These are phyloP conservation scores for Mustelus asterias DNA, from an alignment of 2,113 vertebrate species.

Conservation along the genomic window DNA sequence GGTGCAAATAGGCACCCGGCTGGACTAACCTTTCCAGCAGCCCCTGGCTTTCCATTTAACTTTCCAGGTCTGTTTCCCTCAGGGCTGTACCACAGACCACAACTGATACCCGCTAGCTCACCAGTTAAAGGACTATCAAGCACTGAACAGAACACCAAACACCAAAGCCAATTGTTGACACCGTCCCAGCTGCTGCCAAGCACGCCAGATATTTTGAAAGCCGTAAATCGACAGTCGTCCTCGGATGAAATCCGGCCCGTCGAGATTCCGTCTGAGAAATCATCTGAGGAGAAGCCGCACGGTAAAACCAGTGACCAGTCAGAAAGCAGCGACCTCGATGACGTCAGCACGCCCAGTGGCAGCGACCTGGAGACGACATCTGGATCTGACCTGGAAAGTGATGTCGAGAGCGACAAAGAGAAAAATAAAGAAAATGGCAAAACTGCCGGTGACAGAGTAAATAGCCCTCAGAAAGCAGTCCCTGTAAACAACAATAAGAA, in stretches of 20 bases:
- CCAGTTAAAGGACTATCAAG: constrained; percentile 78
- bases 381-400: constrained; percentile 94
- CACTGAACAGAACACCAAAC: constrained; percentile 74
- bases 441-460: constrained; percentile 83
- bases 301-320: constrained; percentile 95
- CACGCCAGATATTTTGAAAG: constrained; percentile 86
- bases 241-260: constrained; percentile 67
- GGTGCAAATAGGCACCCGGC: constrained; percentile 88
- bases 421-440: constrained; percentile 90
- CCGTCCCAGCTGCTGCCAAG: constrained; percentile 79
- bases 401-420: constrained; percentile 95
- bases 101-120: constrained; percentile 84
- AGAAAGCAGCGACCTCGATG: constrained; percentile 97
- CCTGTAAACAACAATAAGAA: constrained; percentile 74
- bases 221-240: constrained; percentile 77
- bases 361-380: constrained; percentile 97
- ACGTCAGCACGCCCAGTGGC: constrained; percentile 97
- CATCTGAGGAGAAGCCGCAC: constrained; percentile 69
- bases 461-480: constrained; percentile 73
- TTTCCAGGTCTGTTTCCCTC: constrained; percentile 97
- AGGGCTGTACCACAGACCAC: constrained; percentile 93
- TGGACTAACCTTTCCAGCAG: constrained; percentile 92
- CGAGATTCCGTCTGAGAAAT: constrained; percentile 68
- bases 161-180: constrained; percentile 82
- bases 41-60: constrained; percentile 93